Base-by-base conservation (phyloP, 1,140 invertebrate genomes). In the Brachionus rubens region DNA sequence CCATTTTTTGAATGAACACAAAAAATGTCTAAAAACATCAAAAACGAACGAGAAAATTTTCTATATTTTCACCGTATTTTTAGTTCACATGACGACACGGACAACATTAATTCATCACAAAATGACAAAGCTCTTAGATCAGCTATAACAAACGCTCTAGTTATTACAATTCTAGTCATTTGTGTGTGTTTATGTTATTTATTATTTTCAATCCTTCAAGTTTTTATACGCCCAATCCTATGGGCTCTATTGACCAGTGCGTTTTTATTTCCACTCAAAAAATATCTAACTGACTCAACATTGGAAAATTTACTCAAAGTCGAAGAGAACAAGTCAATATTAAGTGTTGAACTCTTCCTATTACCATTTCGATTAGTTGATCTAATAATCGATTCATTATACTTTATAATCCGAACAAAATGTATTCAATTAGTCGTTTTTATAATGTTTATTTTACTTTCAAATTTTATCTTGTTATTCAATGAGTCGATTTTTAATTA, bases 221-320 rank as follows among this genome's bases (percentile, higher is more conserved):
- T 93, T 0, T 98, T 97, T 84, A 88, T 96, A 16, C 91, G 92
- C 80, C 92, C 94, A 0, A 81, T 98, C 36, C 87, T 96, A 76
- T 98, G 94, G 94, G 94, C 94, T 3, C 84, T 96, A 52, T 83
- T 98, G 14, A 92, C 93, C 82, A 93, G 93, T 12, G 92, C 91
- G 7, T 90, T 93, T 40, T 86, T 96, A 26, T 91, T 94, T 83
- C 93, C 93, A 0, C 90, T 94, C 79, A 96, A 96, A 80, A 87
- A 89, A 72, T 89, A 88, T 33, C 80, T 94, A 12, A 88, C 90
- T 5, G 88, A 87, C 46, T 16, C 16, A 26, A 24, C 75, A 46
- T 41, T 75, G 16, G 3, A 46, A 12, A 50, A 4, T 21, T 28
- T 75, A 36, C 47, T 52, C 21, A 75, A 48, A 40, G 28, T 19